These are phyloP conservation scores for Chloroceryle inda DNA, from an alignment of 2,797 vertebrate species.

Conservation along the genomic window DNA sequence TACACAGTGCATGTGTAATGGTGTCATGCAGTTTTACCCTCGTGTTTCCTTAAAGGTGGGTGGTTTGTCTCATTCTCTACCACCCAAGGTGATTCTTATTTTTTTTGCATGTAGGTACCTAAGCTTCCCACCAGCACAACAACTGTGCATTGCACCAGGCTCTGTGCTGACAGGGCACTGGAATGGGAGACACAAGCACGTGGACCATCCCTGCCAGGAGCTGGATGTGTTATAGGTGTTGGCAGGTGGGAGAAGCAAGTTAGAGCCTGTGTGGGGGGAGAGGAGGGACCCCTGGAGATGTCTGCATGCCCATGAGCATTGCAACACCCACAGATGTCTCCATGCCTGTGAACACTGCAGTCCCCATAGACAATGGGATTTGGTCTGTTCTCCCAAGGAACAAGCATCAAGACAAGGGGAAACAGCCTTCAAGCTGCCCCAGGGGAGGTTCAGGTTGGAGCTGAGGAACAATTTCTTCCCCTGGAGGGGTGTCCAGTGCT, in stretches of 20 bases:
- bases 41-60: neutral
- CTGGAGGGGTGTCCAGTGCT: no score
- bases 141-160: accelerated
- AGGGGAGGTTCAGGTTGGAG: no score
- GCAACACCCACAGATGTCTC: accelerated
- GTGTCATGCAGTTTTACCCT: accelerated
- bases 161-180: accelerated
- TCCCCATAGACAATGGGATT: no score
- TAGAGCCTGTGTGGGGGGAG: neutral
- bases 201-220: accelerated
- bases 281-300: neutral
- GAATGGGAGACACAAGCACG: accelerated
- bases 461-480: no score
- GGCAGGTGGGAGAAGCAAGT: neutral
- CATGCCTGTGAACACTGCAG: accelerated
- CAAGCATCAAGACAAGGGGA: no score
- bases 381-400: no score
- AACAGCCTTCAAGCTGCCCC: no score
- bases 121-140: neutral
- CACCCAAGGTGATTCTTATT: no score
- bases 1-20: accelerated
- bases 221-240: accelerated
- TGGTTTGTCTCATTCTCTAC: neutral
- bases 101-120: neutral
- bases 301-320: accelerated